Base-by-base conservation (phyloP, 1,140 invertebrate genomes). In the Drosophila sp. region DNA sequence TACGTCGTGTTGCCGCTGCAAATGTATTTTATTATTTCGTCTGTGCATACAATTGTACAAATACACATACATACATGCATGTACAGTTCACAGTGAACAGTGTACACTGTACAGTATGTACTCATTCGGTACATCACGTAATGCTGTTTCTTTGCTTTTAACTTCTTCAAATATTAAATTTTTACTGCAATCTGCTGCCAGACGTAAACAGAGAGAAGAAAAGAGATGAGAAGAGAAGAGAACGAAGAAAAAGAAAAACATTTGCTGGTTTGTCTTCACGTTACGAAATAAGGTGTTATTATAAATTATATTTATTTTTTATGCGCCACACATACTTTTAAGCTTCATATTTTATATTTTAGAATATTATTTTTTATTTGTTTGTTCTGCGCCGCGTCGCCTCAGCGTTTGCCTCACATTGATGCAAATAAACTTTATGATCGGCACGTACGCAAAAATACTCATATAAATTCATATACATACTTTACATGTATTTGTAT, bases 281-380 rank as follows among this genome's bases (percentile, higher is more conserved):
- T 65, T 63, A 27, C 48, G 54, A 70, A 75, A 72, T 64, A 80
- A 74, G 78, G 80, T 80, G 83, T 75, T 86, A 81, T 87, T 66
- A 87, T 84, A 77, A 11, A 38, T 38, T 38, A 38, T 38, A 38
- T 46, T 72, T 79, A 72, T 83, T 79, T 78, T 82, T 89, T 79
- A 82, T 86, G 72, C 59, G 36, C 62, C 65, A 62, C 78, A 87
- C 78, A 86, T 66, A 76, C 62, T 81, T 82, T 51, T 46, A 56
- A 38, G 53, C 62, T 67, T 53, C 72, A 59, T 73, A 82, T 79
- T 79, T 82, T 79, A 82, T 83, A 61, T 73, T 87, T 82, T 89
- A 64, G 78, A 86, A 87, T 87, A 87, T 87, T 76, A 82, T 87
- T 76, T 87, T 83, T 89, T 87, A 89, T 89, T 83, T 87, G 76